Evolutionary conservation across 1,140 invertebrate species (phyloP).

Genomic region (Rhopalosiphum maidis): DNA sequence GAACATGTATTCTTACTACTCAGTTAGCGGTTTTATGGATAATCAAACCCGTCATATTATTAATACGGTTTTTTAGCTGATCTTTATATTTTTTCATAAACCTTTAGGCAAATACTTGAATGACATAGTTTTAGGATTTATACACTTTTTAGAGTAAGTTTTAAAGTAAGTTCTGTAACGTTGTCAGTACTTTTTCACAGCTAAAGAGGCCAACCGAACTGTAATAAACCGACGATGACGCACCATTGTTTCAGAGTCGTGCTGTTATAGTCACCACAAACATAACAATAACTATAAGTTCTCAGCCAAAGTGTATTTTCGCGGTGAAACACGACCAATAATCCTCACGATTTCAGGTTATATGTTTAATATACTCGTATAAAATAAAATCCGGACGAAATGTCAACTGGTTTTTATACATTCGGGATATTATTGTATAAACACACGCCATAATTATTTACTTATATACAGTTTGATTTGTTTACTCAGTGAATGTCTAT

Average conservation of each 20-base stretch:
- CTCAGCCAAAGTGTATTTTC: background rate
- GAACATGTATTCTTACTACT: no score
- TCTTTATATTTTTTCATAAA: background rate
- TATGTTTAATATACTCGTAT: background rate
- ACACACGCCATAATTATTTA: background rate
- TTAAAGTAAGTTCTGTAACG: background rate
- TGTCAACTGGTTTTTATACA: background rate
- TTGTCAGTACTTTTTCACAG: background rate
- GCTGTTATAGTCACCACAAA: background rate
- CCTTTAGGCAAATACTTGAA: background rate
- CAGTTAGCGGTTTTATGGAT: background rate
- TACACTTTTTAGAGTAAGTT: background rate
- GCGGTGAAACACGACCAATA: background rate
- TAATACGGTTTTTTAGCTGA: background rate
- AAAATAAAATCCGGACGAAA: background rate
- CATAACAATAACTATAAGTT: background rate
- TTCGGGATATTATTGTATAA: background rate
- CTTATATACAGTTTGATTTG: no score
- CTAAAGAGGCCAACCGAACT: background rate
- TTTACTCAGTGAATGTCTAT: background rate
- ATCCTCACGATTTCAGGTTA: background rate
- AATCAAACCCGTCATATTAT: background rate
- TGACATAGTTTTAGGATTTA: background rate
- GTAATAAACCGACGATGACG: background rate
- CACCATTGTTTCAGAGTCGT: background rate